phyloP scores from a whole-genome alignment of 2,797 vertebrate species.

The Gorsachius magnificus region DNA sequence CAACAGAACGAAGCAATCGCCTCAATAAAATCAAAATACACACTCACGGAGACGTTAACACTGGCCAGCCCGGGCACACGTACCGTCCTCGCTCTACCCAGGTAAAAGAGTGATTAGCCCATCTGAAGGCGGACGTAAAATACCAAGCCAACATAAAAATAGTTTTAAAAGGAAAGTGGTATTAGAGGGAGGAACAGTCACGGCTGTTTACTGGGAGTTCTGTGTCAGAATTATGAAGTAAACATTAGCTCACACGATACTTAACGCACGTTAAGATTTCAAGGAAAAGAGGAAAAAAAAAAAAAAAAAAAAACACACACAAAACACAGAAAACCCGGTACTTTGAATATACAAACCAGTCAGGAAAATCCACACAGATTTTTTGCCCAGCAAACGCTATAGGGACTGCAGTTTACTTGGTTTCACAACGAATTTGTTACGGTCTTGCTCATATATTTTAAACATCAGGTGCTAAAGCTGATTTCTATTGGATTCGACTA shows the following conservation, averaged over 20 bases:
- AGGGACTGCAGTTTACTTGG: neutral
- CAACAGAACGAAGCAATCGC: neutral
- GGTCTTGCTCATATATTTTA: neutral
- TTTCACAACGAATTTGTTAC: neutral
- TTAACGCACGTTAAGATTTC: neutral
- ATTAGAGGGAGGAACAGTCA: no score
- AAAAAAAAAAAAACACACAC: neutral
- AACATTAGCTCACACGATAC: accelerated
- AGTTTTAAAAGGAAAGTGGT: no score
- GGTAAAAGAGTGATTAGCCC: neutral
- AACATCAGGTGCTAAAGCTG: neutral
- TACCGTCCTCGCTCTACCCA: accelerated
- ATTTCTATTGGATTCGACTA: accelerated
- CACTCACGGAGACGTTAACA: no score
- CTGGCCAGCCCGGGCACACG: neutral
- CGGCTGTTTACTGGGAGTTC: neutral
- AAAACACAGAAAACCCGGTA: neutral
- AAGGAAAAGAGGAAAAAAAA: neutral
- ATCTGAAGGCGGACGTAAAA: neutral
- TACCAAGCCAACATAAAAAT: accelerated
- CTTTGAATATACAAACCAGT: neutral
- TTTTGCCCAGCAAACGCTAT: neutral
- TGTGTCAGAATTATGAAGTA: neutral
- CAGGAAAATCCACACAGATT: neutral
- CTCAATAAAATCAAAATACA: neutral